Percentiles rank a stretch among this genome's conserved stretches.
Evolutionary conservation across 2,797 vertebrate species (phyloP).

Genomic region (Sebastes oblongus): DNA sequence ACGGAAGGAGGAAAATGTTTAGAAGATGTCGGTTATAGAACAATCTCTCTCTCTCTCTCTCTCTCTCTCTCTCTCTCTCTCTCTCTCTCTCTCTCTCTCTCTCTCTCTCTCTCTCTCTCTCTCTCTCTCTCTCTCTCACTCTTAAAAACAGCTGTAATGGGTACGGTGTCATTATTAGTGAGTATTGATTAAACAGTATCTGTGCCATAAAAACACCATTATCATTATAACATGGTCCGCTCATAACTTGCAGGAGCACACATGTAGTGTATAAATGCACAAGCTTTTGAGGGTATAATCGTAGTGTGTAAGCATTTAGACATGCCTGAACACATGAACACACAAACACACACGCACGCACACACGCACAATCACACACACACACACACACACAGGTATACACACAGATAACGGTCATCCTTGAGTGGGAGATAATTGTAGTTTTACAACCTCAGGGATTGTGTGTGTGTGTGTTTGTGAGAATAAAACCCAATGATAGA

Average conservation of each 20-base stretch:
- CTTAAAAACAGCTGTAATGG: constrained; percentile 39
- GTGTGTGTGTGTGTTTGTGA: not conserved
- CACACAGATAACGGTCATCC: constrained; percentile 48
- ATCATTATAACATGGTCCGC: constrained; percentile 16
- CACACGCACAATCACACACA: not conserved
- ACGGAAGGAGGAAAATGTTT: too few species aligned
- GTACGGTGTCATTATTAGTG: constrained; percentile 32
- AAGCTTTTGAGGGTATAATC: not conserved
- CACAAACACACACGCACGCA: not conserved
- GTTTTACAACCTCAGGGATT: constrained; percentile 63
- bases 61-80: not conserved
- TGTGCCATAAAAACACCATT: constrained; percentile 61
- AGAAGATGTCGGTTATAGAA: too few species aligned
- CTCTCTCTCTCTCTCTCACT: not conserved
- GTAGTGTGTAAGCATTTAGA: constrained; percentile 22
- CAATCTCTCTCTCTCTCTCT: not conserved
- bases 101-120: not conserved
- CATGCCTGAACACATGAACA: constrained; percentile 11
- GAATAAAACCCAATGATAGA: too few species aligned
- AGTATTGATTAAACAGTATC: constrained; percentile 70
- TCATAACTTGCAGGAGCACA: constrained; percentile 15
- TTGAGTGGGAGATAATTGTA: constrained; percentile 63
- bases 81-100: too few species aligned
- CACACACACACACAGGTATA: constrained; percentile 3
- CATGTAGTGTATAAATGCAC: not conserved